These are phyloP conservation scores for Lamprologus callipterus DNA, from an alignment of 2,113 vertebrate genomes.

Conservation along the genomic window DNA sequence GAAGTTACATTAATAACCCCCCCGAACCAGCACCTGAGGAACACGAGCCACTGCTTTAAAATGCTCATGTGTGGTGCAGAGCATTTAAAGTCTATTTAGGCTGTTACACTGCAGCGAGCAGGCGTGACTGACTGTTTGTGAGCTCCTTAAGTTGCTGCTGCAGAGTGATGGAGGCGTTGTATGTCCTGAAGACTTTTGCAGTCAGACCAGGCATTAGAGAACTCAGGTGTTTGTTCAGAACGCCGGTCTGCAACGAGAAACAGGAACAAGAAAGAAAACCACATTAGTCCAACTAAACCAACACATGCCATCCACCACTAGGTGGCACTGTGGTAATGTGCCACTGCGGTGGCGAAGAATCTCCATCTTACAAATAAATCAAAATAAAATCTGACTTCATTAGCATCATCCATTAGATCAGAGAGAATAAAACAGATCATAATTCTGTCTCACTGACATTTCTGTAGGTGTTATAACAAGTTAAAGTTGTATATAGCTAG, in stretches of 20 bases:
- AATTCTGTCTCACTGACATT: constrained; percentile 6
- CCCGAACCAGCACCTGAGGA: background rate
- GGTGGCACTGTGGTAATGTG: constrained; percentile 51
- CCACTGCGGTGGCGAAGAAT: background rate
- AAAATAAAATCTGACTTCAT: background rate
- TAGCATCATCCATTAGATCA: constrained; percentile 22
- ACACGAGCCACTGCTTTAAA: background rate
- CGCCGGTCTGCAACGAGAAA: constrained; percentile 50
- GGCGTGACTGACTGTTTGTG: constrained; percentile 54
- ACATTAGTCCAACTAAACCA: accelerated
- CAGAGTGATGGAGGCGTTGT: constrained; percentile 77
- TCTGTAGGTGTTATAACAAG: constrained; percentile 13
- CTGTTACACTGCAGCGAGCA: background rate
- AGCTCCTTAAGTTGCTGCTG: constrained; percentile 75
- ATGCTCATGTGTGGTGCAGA: background rate
- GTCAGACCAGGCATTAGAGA: constrained; percentile 74
- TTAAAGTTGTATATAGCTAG: background rate
- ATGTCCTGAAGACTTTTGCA: constrained; percentile 79
- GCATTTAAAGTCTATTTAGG: background rate
- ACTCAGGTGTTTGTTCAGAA: constrained; percentile 74
- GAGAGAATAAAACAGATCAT: constrained; percentile 22
- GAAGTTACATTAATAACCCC: background rate
- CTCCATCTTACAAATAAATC: background rate
- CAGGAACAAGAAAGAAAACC: background rate
- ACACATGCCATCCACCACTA: constrained; percentile 8